Evolutionary conservation across 2,888 invertebrate genomes (phyloP).

Genomic region (Pyrrhia umbra): DNA sequence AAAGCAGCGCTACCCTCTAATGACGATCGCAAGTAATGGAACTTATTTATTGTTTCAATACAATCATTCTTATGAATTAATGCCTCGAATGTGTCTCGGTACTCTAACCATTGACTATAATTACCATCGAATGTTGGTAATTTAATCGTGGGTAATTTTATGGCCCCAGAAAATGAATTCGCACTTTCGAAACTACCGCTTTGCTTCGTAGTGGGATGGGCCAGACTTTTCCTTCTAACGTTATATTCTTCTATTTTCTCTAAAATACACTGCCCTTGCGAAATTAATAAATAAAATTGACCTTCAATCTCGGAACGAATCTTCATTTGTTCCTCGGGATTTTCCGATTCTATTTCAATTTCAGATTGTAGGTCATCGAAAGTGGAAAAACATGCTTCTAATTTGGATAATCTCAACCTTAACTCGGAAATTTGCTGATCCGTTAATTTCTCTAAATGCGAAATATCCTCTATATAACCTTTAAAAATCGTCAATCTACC

Average conservation of each 20-base stretch:
- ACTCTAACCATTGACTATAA: conserved; percentile 1
- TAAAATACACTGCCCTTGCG: conserved; percentile 18
- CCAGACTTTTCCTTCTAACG: too few relatives aligned
- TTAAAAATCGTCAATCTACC: conserved; percentile 25
- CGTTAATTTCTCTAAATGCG: conserved; percentile 1
- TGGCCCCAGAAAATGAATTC: background rate
- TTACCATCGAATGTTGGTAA: too few relatives aligned
- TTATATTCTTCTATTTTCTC: conserved; percentile 7
- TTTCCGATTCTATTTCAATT: conserved; percentile 23
- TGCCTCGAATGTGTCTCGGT: background rate
- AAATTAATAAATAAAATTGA: conserved; percentile 14
- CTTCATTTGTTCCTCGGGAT: conserved; percentile 18
- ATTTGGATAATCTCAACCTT: conserved; percentile 14
- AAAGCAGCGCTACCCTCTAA: conserved; percentile 10
- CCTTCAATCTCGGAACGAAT: background rate
- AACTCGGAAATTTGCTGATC: conserved; percentile 16
- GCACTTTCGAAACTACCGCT: too few relatives aligned
- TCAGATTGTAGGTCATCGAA: conserved; percentile 24
- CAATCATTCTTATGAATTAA: conserved; percentile 4
- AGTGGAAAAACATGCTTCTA: conserved; percentile 20
- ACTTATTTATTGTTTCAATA: conserved; percentile 6
- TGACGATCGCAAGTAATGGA: conserved; percentile 1
- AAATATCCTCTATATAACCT: conserved; percentile 3
- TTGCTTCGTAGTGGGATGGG: too few relatives aligned
- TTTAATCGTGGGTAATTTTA: background rate